A percentile compares a stretch with the other conserved stretches of the same genome.
phyloP scores from a whole-genome alignment of 2,888 invertebrate genomes.

The Trachelus stipa region DNA sequence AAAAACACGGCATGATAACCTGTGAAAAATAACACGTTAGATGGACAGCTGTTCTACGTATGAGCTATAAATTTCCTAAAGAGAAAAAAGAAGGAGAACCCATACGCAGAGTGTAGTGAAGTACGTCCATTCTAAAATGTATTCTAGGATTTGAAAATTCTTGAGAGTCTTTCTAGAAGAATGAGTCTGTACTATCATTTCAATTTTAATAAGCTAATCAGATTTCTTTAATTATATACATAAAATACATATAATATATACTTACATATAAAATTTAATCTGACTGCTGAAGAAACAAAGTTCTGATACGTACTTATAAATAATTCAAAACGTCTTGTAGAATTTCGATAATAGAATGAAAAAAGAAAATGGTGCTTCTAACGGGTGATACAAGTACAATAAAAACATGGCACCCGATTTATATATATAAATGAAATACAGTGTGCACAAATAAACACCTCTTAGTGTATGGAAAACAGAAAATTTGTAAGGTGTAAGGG shows the following conservation, averaged over 20 bases:
- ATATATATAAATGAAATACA: neutral
- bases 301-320: constrained; percentile 25
- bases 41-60: neutral
- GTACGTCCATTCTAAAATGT: neutral
- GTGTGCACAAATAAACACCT: neutral
- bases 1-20: neutral
- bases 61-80: no score
- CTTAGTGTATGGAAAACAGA: no score
- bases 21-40: neutral
- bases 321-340: constrained; percentile 10
- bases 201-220: neutral
- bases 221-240: neutral
- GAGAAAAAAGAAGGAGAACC: no score
- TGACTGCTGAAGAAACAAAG: constrained; percentile 20
- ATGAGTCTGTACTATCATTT: neutral
- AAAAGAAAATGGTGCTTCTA: constrained; percentile 26
- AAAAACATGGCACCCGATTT: neutral
- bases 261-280: neutral
- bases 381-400: neutral
- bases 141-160: neutral
- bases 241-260: neutral
- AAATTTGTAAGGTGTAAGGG: neutral
- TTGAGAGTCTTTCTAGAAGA: neutral
- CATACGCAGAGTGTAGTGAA: neutral
- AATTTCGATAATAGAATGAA: constrained; percentile 19